A percentile compares a stretch with the other conserved stretches of the same genome.
Evolutionary conservation across 2,113 vertebrate species (phyloP).

Genomic region (Meles meles): DNA sequence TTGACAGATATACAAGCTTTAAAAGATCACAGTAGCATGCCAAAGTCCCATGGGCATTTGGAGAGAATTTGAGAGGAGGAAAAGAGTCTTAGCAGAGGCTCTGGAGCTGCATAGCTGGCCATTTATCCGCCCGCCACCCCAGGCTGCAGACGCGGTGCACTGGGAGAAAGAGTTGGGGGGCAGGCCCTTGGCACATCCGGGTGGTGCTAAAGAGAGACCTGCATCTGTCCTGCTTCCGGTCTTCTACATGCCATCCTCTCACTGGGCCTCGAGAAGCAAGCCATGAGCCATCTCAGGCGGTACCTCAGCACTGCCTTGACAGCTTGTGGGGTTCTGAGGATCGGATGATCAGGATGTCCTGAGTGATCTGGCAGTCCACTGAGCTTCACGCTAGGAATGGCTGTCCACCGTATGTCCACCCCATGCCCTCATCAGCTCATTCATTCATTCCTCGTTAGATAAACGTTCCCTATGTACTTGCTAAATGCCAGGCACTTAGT

Average conservation of each 20-base stretch:
- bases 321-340: neutral
- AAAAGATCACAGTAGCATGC: neutral
- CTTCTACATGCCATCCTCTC: neutral
- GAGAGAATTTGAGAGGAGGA: neutral
- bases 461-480: neutral
- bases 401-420: neutral
- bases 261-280: neutral
- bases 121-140: neutral
- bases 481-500: neutral
- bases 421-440: neutral
- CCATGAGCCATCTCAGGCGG: neutral
- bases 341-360: neutral
- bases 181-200: neutral
- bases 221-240: neutral
- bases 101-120: neutral
- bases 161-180: neutral
- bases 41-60: neutral
- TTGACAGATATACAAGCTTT: neutral
- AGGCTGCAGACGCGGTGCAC: neutral
- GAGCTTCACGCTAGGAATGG: neutral
- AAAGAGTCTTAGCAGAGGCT: neutral
- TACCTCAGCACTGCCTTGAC: neutral
- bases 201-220: neutral
- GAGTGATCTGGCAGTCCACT: neutral
- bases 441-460: neutral